Conservation (phyloP, 2,888 invertebrate species). For the Lingula anatina region DNA sequence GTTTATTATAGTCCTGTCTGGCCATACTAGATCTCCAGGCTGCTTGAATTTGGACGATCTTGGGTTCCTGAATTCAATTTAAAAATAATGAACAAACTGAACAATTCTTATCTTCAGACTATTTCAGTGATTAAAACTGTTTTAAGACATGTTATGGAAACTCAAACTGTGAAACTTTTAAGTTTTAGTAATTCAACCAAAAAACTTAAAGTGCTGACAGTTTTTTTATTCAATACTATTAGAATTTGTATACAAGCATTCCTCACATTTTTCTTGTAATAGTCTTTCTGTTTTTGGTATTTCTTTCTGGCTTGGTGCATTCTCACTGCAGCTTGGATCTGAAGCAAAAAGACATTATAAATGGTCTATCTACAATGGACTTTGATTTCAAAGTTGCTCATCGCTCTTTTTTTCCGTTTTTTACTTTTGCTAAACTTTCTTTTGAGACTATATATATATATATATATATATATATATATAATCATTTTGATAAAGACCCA, state of each 20-base stretch:
- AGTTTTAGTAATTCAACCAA: no score
- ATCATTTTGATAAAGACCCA: conserved; percentile 17
- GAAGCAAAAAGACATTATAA: conserved; percentile 10
- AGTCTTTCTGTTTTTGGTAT: conserved; percentile 32
- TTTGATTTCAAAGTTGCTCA: no score
- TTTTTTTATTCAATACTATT: no score
- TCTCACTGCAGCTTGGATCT: conserved; percentile 41
- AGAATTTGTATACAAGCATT: no score
- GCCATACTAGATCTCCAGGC: conserved; percentile 65
- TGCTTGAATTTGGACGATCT: conserved; percentile 61
- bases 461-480: no score
- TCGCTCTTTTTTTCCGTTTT: no score
- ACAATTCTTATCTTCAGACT: background rate
- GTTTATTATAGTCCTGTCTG: conserved; percentile 61
- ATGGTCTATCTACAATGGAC: no score
- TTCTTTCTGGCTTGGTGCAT: conserved; percentile 38
- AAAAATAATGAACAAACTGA: background rate
- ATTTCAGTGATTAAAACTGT: background rate
- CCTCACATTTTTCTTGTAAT: conserved; percentile 43
- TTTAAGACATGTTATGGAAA: no score
- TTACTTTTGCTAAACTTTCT: no score
- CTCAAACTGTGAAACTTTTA: no score
- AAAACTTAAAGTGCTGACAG: no score
- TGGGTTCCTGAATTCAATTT: conserved; percentile 29
- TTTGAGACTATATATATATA: no score